Base-by-base conservation (phyloP, 2,888 invertebrate genomes). In the Romanomermis culicivorax region DNA sequence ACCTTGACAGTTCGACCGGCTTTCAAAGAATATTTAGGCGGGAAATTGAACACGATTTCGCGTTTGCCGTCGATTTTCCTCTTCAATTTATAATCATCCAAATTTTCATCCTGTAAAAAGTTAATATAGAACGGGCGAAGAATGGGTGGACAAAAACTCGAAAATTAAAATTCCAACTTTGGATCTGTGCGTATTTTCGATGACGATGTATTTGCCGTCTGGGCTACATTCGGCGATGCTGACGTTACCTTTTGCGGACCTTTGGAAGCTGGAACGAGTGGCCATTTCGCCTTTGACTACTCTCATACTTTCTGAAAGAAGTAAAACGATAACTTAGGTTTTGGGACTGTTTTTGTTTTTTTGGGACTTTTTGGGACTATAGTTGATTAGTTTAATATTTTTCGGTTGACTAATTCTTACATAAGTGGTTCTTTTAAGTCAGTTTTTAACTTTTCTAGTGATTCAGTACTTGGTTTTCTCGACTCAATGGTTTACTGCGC, bases 181-280 rank as follows among this genome's bases (percentile, higher is more conserved):
- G 57, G 61, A 58, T 51, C 68, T 64, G 57, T 71, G 68, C 30
- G 72, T 74, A 62, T 74, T 74, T 62, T 74, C 73, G 27, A 74
- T 59, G 42, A 67, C 62, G 61, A 74, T 68, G 63, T 63, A 74
- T 59, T 71, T 71, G 52, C 74, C 74, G 56, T 74, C 71, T 7
- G 72, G 70, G 55, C 67, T 65, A 53, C 71, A 72, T 60, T 75
- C 74, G 42, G 69, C 58, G 58, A 74, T 72, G 55, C 70, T 67
- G 29, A 74, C 67, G 29, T 72, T 71, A 42, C 73, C 74, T 60
- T 73, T 74, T 54, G 74, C 72, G 30, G 70, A 71, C 54, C 74
- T 66, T 61, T 72, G 72, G 68, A 72, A 75, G 3, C 73, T 73
- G 7, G 72, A 72, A 58, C 73, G 72, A 55, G 72, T 72, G 7